Evolutionary conservation across 2,797 vertebrate species (phyloP).

Genomic region (Gobio occitaniae): DNA sequence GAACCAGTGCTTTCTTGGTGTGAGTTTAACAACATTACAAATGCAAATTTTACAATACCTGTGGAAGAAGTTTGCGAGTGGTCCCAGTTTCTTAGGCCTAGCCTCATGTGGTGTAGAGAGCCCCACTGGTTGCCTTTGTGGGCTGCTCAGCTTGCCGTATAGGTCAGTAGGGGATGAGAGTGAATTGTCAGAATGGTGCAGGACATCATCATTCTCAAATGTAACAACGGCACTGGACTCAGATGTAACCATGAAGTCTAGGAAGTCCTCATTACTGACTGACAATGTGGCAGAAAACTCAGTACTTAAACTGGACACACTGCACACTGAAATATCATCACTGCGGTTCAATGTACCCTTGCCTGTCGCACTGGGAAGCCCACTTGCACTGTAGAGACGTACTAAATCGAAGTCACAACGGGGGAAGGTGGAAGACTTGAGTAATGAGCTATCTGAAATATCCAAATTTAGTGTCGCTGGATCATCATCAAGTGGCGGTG

Average conservation of each 20-base stretch:
- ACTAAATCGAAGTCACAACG: slow-evolving; percentile 83
- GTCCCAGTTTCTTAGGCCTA: slow-evolving; percentile 77
- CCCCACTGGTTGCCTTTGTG: slow-evolving; percentile 42
- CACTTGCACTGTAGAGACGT: slow-evolving; percentile 78
- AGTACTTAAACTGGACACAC: slow-evolving; percentile 91
- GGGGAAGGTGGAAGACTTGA: slow-evolving; percentile 89
- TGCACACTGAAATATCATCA: slow-evolving; percentile 88
- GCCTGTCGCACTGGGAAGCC: slow-evolving; percentile 25
- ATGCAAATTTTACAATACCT: slow-evolving; percentile 71
- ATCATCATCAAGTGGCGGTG: slow-evolving; percentile 48
- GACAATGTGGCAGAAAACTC: slow-evolving; percentile 88
- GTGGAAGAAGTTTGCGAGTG: slow-evolving; percentile 85
- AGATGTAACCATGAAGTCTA: slow-evolving; percentile 89
- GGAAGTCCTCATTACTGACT: slow-evolving; percentile 88
- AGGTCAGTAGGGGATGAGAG: slow-evolving; percentile 73
- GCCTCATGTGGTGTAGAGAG: slow-evolving; percentile 68
- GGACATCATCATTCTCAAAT: slow-evolving; percentile 83
- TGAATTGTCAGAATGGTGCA: slow-evolving; percentile 80
- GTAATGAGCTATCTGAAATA: slow-evolving; percentile 65
- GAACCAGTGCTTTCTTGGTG: neutral
- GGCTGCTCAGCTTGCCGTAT: slow-evolving; percentile 62
- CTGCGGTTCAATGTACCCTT: slow-evolving; percentile 77
- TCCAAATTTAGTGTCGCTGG: slow-evolving; percentile 79
- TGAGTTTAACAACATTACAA: neutral
- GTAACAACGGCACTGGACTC: slow-evolving; percentile 93